These are phyloP conservation scores for Acrocephalus arundinaceus DNA, from an alignment of 2,113 vertebrate genomes.

Conservation along the genomic window DNA sequence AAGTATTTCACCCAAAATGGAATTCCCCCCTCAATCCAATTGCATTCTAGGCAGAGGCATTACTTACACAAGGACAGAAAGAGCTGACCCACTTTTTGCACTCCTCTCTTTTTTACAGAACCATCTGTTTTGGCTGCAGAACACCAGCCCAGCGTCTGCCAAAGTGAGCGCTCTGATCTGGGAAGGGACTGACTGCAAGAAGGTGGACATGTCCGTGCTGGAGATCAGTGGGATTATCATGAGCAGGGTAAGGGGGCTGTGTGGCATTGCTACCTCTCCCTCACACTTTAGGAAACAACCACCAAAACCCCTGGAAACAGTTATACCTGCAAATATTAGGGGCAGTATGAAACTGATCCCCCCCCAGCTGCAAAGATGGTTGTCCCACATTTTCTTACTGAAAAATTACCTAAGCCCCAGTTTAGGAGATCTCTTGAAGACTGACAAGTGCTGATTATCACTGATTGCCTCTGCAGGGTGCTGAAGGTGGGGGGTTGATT, in stretches of 20 bases:
- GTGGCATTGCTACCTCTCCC: not conserved
- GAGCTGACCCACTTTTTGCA: not conserved
- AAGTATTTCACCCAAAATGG: not conserved
- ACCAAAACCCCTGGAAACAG: not conserved
- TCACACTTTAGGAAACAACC: not conserved
- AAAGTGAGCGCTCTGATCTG: constrained; percentile 96
- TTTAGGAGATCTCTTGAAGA: not conserved
- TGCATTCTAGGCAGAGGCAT: not conserved
- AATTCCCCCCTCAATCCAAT: not conserved
- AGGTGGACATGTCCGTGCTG: constrained; percentile 95
- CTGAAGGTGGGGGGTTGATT: not conserved
- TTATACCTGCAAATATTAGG: accelerated
- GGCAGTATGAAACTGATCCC: not conserved
- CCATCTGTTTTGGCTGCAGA: constrained; percentile 94
- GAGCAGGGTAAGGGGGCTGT: constrained; percentile 81
- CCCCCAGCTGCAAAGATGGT: not conserved
- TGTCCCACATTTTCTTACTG: not conserved
- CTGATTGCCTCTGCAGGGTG: not conserved
- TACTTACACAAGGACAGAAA: not conserved
- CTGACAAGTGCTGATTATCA: not conserved
- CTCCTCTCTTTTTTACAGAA: constrained; percentile 70
- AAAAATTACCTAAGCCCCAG: not conserved
- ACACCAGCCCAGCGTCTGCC: constrained; percentile 90
- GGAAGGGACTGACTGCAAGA: constrained; percentile 97
- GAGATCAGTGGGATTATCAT: constrained; percentile 98